Percentiles rank a stretch among this genome's conserved stretches.
Conservation (phyloP, 2,797 vertebrate genomes). For the Thalassophryne amazonica region DNA sequence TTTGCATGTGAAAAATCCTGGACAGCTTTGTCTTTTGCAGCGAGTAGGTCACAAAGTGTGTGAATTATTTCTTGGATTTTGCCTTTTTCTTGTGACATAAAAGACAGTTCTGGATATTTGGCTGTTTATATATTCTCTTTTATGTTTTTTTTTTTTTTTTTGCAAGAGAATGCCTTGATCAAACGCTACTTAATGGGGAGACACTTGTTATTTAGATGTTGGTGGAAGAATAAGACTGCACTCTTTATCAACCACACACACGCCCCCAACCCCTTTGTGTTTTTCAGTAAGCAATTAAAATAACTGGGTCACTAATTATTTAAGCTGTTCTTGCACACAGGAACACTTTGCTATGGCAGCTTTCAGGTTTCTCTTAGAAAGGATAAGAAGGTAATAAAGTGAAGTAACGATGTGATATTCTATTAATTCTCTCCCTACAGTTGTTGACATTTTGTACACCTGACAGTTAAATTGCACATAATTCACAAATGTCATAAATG, state of each 20-base stretch:
- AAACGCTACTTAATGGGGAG: conserved; percentile 70
- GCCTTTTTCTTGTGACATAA: conserved; percentile 56
- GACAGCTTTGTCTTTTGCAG: conserved; percentile 20
- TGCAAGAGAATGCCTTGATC: conserved; percentile 73
- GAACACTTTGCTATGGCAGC: conserved; percentile 43
- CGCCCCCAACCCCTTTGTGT: conserved; percentile 64
- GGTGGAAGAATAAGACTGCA: conserved; percentile 66
- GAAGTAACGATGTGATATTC: conserved; percentile 32
- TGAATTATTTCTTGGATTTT: conserved; percentile 47
- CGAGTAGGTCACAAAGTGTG: conserved; percentile 54
- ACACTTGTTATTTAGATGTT: conserved; percentile 63
- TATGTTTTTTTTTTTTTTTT: conserved; percentile 77
- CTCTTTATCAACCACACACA: conserved; percentile 58
- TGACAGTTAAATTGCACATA: conserved; percentile 27
- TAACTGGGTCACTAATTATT: conserved; percentile 79
- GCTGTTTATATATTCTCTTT: conserved; percentile 75
- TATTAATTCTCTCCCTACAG: conserved; percentile 44
- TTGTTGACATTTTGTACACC: conserved; percentile 22
- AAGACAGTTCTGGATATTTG: conserved; percentile 55
- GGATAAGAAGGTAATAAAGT: conserved; percentile 25
- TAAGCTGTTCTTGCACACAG: conserved; percentile 62
- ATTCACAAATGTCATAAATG: conserved; percentile 14
- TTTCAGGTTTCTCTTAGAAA: conserved; percentile 43
- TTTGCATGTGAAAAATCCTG: conserved; percentile 25
- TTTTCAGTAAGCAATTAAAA: conserved; percentile 82